Conservation (phyloP, 1,140 invertebrate genomes). For the Tetragnatha versicolor region DNA sequence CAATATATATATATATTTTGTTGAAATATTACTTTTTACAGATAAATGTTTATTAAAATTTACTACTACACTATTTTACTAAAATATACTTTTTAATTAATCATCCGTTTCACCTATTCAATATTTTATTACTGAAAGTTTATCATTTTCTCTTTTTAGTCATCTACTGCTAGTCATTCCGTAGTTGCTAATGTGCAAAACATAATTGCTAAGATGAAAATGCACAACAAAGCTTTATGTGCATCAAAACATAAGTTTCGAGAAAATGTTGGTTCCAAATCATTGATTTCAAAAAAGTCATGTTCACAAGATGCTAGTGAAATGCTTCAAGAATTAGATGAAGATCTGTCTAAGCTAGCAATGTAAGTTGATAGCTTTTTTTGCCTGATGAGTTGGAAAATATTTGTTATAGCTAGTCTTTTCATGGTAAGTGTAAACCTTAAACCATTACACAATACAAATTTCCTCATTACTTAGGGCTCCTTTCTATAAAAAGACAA, state of each 20-base stretch:
- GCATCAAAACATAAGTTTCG: constrained; percentile 1
- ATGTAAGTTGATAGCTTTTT: too few relatives aligned
- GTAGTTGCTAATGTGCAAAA: constrained; percentile 42
- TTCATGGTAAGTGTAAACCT: neutral
- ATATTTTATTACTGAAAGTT: neutral
- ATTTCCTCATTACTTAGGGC: neutral
- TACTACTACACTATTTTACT: too few relatives aligned
- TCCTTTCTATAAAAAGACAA: neutral
- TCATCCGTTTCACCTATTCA: too few relatives aligned
- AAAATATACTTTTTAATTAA: too few relatives aligned
- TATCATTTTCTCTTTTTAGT: constrained; percentile 27
- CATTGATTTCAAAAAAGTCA: neutral
- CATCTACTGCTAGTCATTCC: constrained; percentile 34
- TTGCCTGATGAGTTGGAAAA: too few relatives aligned
- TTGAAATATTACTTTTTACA: too few relatives aligned
- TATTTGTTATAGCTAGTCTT: neutral
- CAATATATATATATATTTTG: too few relatives aligned
- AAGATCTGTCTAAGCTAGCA: constrained; percentile 15
- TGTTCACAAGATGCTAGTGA: neutral
- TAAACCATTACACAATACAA: neutral
- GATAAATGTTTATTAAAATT: too few relatives aligned
- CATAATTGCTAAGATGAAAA: constrained; percentile 43
- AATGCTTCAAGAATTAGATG: constrained; percentile 27
- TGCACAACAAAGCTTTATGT: constrained; percentile 39
- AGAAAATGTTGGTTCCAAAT: neutral